Percentiles rank a stretch among this genome's conserved stretches.
Conservation (phyloP, 2,888 invertebrate genomes). For the Drosophila setosimentum region DNA sequence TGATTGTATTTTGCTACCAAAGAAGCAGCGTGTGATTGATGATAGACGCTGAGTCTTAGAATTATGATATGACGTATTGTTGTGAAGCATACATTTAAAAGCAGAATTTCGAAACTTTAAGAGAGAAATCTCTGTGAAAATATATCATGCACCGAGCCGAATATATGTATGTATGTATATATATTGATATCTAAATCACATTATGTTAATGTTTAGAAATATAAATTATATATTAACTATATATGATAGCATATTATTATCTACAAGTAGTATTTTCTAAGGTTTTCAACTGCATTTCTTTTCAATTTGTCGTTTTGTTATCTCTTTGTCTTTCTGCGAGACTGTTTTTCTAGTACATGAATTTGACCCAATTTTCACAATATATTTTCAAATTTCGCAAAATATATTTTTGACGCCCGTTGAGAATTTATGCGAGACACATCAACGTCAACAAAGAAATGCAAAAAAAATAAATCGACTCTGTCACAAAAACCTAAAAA, state of each 20-base stretch:
- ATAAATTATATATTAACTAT: background rate
- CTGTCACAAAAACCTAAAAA: constrained; percentile 35
- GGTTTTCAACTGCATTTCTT: background rate
- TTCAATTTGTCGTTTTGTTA: constrained; percentile 3
- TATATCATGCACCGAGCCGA: background rate
- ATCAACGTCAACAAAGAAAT: constrained; percentile 74
- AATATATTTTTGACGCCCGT: constrained; percentile 34
- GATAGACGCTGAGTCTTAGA: background rate
- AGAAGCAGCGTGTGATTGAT: constrained; percentile 24
- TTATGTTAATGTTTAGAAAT: background rate
- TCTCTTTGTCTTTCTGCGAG: constrained; percentile 11
- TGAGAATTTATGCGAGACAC: constrained; percentile 65
- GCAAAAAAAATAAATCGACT: constrained; percentile 60
- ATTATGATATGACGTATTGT: background rate
- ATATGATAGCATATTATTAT: background rate
- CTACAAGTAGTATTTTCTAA: background rate
- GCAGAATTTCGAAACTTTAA: too few species aligned
- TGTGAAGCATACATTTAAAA: background rate
- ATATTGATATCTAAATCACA: too few species aligned
- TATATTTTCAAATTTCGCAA: constrained; percentile 45
- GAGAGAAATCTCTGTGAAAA: background rate
- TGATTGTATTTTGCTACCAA: background rate
- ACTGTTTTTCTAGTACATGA: constrained; percentile 46
- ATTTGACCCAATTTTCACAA: constrained; percentile 73
- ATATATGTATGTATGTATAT: too few species aligned